Evolutionary conservation across 1,140 invertebrate species (phyloP).

Genomic region (Temnothorax longispinosus): DNA sequence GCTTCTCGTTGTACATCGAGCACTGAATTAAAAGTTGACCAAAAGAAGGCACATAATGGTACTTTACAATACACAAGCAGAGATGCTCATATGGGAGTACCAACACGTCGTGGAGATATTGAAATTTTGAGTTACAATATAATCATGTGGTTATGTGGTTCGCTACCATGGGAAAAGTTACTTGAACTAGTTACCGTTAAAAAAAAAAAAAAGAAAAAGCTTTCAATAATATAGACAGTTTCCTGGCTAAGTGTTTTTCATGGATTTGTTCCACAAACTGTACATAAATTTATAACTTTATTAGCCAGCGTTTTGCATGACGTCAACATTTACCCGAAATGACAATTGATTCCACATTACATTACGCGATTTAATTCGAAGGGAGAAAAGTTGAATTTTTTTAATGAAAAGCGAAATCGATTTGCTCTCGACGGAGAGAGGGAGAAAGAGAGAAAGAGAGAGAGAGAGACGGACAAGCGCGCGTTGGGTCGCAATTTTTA

Average conservation of each 20-base stretch:
- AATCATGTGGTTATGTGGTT: slow-evolving; percentile 94
- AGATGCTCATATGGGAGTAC: slow-evolving; percentile 95
- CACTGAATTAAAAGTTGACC: slow-evolving; percentile 93
- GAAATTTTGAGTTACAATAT: slow-evolving; percentile 97
- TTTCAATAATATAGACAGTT: slow-evolving; percentile 87
- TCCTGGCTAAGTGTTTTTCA: slow-evolving; percentile 88
- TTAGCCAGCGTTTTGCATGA: slow-evolving; percentile 51
- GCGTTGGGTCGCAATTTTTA: slow-evolving; percentile 37
- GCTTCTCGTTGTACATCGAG: slow-evolving; percentile 91
- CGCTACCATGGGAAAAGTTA: slow-evolving; percentile 93
- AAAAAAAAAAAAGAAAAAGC: slow-evolving; percentile 90
- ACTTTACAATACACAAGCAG: slow-evolving; percentile 97
- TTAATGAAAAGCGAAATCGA: neutral
- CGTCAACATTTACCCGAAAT: neutral
- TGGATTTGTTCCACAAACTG: slow-evolving; percentile 83
- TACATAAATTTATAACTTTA: slow-evolving; percentile 77
- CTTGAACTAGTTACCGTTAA: slow-evolving; percentile 89
- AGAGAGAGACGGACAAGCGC: neutral
- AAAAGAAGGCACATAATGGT: slow-evolving; percentile 96
- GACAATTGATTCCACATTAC: neutral
- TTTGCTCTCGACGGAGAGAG: neutral
- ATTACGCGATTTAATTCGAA: slow-evolving; percentile 4
- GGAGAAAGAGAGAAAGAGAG: neutral
- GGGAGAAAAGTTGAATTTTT: neutral
- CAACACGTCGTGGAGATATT: slow-evolving; percentile 94